Evolutionary conservation across 2,113 vertebrate species (phyloP).

Genomic region (Cyprinodon brontotheroides): DNA sequence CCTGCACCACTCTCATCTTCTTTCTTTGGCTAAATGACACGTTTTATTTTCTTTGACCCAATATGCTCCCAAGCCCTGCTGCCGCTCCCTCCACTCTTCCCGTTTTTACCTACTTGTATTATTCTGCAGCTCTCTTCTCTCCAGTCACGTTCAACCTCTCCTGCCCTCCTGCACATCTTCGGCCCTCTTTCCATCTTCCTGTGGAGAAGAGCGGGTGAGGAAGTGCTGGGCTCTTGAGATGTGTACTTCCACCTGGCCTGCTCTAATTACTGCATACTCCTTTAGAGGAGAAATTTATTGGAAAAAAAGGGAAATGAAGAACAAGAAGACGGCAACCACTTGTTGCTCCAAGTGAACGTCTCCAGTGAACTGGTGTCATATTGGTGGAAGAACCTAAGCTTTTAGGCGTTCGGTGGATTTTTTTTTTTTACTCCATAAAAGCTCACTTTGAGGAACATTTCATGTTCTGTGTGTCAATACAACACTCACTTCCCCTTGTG

Average conservation of each 20-base stretch:
- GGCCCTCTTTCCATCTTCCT: slow-evolving; percentile 60
- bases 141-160: slow-evolving; percentile 58
- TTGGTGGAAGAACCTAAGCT: slow-evolving; percentile 26
- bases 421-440: slow-evolving; percentile 33
- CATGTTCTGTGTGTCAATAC: slow-evolving; percentile 26
- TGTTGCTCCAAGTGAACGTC: slow-evolving; percentile 71
- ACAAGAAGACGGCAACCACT: slow-evolving; percentile 64
- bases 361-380: slow-evolving; percentile 48
- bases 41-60: slow-evolving; percentile 77
- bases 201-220: slow-evolving; percentile 73
- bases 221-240: slow-evolving; percentile 70
- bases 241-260: slow-evolving; percentile 76
- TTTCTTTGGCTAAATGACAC: slow-evolving; percentile 77
- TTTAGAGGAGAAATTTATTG: slow-evolving; percentile 33
- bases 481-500: slow-evolving; percentile 2
- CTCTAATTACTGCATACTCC: slow-evolving; percentile 77
- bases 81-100: slow-evolving; percentile 31
- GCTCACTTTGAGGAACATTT: slow-evolving; percentile 40
- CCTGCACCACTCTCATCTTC: slow-evolving; percentile 64
- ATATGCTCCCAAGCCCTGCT: slow-evolving; percentile 57
- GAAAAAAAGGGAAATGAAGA: slow-evolving; percentile 53
- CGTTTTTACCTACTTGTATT: slow-evolving; percentile 54
- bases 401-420: slow-evolving; percentile 37
- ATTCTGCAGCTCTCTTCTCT: slow-evolving; percentile 63
- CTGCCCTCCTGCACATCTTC: slow-evolving; percentile 51